Evolutionary conservation across 2,888 invertebrate genomes (phyloP), one percentile per base, ranked within the genome.

Genomic region (Hetaerina titia): DNA sequence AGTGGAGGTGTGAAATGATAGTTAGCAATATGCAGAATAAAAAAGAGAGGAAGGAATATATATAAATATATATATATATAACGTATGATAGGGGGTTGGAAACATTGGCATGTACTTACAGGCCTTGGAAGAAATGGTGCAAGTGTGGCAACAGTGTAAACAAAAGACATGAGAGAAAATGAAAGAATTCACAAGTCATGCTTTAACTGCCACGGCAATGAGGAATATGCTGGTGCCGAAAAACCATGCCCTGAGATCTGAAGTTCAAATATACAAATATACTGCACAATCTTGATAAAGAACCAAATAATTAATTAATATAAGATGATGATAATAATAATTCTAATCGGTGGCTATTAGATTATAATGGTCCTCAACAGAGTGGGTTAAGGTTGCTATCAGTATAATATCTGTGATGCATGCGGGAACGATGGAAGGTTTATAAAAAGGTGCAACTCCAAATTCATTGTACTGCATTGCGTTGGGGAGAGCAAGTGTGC

Each of bases 401-500:
- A 92, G 92, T 92, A 92, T 92, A 92, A 92, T 92, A 74, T 92
- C 92, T 92, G 92, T 92, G 92, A 92, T 92, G 92, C 92, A 92
- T 69, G 69, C 56, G 92, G 92, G 92, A 92, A 92, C 13, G 92
- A 92, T 92, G 92, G 69, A 92, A 92, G 69, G 69, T 92, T 92
- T 57, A 8, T 56, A 74, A 4, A 69, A 45, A 13, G 92, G 74
- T 74, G 92, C 92, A 92, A 69, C 57, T 92, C 92, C 69, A 22
- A 58, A 45, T 19, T 69, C n/a, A 92, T n/a, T 69, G 31, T 81
- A 19, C 81, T 81, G 31, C 25, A 31, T 81, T n/a, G 81, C 25
- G 15, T 11, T 13, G 25, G 81, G 11, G 31, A 31, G n/a, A 31
- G 81, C 1, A 31, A 15, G 81, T 81, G 31, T 56, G 17, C 69